A percentile compares a stretch with the other conserved stretches of the same genome.
phyloP scores from a whole-genome alignment of 2,797 vertebrate species.

The Parauchenoglanis punctatus region DNA sequence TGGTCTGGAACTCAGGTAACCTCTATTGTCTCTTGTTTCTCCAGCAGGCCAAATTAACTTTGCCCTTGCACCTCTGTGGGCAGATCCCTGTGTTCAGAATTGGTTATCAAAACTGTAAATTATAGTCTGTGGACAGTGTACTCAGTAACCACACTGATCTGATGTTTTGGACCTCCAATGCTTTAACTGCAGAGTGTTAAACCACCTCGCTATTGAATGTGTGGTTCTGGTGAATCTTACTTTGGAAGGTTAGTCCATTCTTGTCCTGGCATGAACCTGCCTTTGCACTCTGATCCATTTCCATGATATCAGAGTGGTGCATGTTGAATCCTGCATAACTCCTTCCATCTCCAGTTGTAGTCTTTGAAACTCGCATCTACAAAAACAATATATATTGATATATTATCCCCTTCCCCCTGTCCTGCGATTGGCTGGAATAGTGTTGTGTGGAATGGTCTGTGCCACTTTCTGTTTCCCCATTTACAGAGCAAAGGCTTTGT shows the following conservation, averaged over 20 bases:
- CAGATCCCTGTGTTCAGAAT: neutral
- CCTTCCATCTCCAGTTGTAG: neutral
- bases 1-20: neutral
- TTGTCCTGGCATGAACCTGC: neutral
- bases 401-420: too few relatives aligned
- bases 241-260: neutral
- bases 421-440: too few relatives aligned
- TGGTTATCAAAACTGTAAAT: neutral
- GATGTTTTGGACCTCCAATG: neutral
- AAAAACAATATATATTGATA: neutral
- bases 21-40: neutral
- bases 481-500: too few relatives aligned
- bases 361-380: neutral
- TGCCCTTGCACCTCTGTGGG: neutral
- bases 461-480: too few relatives aligned
- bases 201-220: neutral
- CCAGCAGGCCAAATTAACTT: neutral
- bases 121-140: neutral
- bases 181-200: neutral
- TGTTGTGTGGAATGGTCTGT: too few relatives aligned
- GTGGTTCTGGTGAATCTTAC: neutral
- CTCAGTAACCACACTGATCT: neutral
- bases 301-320: neutral
- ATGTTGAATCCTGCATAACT: neutral
- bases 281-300: neutral